Percentiles rank a stretch among this genome's conserved stretches.
phyloP scores from a whole-genome alignment of 2,888 invertebrate genomes.

The Agrotis exclamationis region DNA sequence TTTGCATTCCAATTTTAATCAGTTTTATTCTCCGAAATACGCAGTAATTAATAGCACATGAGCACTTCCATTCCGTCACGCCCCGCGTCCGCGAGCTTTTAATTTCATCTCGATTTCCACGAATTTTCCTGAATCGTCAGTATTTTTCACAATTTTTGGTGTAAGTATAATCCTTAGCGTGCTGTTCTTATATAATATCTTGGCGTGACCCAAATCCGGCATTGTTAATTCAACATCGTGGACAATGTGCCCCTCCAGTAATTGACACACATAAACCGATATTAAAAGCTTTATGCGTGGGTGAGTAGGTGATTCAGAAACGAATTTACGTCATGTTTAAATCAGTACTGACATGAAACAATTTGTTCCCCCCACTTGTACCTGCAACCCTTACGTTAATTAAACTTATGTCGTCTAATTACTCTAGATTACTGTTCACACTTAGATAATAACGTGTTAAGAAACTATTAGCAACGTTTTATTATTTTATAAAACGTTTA shows the following conservation, averaged over 20 bases:
- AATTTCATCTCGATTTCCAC: conserved; percentile 52
- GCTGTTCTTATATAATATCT: conserved; percentile 50
- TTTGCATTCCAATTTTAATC: conserved; percentile 14
- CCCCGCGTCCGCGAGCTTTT: conserved; percentile 36
- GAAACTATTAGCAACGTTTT: conserved; percentile 45
- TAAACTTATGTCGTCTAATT: conserved; percentile 76
- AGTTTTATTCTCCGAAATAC: conserved; percentile 12
- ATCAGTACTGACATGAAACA: conserved; percentile 70
- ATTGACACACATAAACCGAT: conserved; percentile 68
- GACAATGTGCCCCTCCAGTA: conserved; percentile 60
- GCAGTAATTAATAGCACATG: conserved; percentile 45
- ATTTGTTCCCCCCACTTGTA: conserved; percentile 72
- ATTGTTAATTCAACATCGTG: conserved; percentile 62
- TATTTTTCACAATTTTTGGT: conserved; percentile 51
- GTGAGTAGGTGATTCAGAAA: conserved; percentile 55
- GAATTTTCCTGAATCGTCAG: conserved; percentile 47
- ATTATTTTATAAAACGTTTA: conserved; percentile 36
- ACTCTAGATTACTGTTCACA: conserved; percentile 68
- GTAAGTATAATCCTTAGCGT: conserved; percentile 55
- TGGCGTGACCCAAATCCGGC: conserved; percentile 62
- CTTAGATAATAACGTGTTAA: conserved; percentile 56
- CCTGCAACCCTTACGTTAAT: conserved; percentile 72
- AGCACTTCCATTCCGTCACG: conserved; percentile 23
- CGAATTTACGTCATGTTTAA: conserved; percentile 70
- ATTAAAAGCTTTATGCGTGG: conserved; percentile 67